Evolutionary conservation across 2,888 invertebrate genomes (phyloP), one percentile per base, ranked within the genome.

Genomic region (Mantis religiosa): DNA sequence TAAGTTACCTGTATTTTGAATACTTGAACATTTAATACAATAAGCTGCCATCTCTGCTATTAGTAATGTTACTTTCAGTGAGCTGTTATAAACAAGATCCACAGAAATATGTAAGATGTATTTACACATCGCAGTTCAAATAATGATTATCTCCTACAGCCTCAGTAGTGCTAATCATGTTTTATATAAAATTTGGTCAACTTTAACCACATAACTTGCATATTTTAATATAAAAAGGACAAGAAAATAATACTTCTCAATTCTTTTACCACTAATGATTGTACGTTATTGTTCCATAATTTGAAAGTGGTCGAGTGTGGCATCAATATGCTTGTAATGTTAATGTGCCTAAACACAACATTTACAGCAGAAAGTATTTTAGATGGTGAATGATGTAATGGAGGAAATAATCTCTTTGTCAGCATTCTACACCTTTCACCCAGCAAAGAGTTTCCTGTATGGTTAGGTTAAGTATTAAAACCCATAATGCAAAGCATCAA

Each of bases 221-320:
- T 82, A 30, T 82, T 83, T 87, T 28, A 82, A 83, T 88, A 87
- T 89, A 89, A 86, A 89, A 89, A 88, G 71, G 89, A 87, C 89
- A 89, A 88, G 88, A 89, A 89, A 89, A 89, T 88, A 88, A 89
- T 85, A 87, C 82, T 88, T 89, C 88, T 88, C 85, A 87, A 86
- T 88, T 89, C 88, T 88, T 47, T 89, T 89, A 89, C 86, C 86
- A 89, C 89, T 89, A 89, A 89, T 89, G 89, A 89, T 89, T 89
- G 89, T 89, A 89, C 89, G 34, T 89, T 89, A 87, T 88, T 89
- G 88, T 89, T 89, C 89, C 89, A 88, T 89, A 89, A 87, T 88
- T 89, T 89, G 82, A 86, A 86, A 82, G 86, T 89, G 89, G 85
- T 89, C 86, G 86, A 83, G 83, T 83, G 89, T 86, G 86, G 71